Percentiles rank a stretch among this genome's conserved stretches.
Conservation (phyloP, 2,888 invertebrate genomes). For the Lithophane semibrunnea region DNA sequence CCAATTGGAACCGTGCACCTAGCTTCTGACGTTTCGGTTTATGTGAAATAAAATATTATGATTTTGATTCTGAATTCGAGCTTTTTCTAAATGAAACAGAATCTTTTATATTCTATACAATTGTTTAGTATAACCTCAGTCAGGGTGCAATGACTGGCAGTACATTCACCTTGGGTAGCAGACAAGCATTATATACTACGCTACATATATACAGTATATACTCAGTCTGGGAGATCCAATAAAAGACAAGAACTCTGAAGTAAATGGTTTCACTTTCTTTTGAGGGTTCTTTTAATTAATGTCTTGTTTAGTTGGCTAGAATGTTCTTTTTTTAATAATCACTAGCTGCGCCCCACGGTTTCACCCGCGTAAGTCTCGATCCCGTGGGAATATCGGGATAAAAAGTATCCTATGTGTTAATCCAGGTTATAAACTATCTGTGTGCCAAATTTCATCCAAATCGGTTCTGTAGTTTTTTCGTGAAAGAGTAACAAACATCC, state of each 20-base stretch:
- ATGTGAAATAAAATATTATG: too few species aligned
- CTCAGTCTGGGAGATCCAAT: constrained; percentile 47
- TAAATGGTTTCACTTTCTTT: constrained; percentile 38
- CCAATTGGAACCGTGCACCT: too few species aligned
- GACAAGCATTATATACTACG: constrained; percentile 42
- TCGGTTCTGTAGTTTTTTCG: too few species aligned
- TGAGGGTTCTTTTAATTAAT: constrained; percentile 15
- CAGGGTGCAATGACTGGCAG: constrained; percentile 50
- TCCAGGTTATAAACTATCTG: too few species aligned
- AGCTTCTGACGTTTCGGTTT: too few species aligned
- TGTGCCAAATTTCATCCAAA: too few species aligned
- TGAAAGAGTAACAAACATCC: too few species aligned
- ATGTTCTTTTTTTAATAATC: neutral
- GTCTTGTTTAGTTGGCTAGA: neutral
- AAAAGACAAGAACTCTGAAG: constrained; percentile 8
- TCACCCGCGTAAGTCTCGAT: too few species aligned
- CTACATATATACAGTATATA: constrained; percentile 7
- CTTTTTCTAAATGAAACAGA: neutral
- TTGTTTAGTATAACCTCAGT: constrained; percentile 12
- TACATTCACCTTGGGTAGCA: constrained; percentile 42
- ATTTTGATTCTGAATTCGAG: too few species aligned
- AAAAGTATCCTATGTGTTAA: too few species aligned
- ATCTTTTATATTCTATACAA: neutral
- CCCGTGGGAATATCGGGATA: too few species aligned
- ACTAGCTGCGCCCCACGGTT: too few species aligned